Evolutionary conservation across 2,797 vertebrate genomes (phyloP).

Genomic region (Myotis planiceps): DNA sequence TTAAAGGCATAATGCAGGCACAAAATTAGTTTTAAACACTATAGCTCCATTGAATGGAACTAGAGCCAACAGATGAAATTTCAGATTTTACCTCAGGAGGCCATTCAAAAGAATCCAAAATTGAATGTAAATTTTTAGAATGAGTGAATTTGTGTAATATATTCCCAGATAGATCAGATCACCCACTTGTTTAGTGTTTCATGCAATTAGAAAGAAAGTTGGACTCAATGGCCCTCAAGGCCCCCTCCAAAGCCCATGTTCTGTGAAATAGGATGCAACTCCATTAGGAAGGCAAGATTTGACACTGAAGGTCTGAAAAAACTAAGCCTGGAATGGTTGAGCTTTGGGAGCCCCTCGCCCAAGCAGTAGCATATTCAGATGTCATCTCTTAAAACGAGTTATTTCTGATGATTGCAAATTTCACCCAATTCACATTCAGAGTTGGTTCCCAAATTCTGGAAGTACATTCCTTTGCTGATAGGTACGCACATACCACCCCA

Average conservation of each 20-base stretch:
- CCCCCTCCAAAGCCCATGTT: background rate
- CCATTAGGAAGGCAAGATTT: background rate
- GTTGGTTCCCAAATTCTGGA: background rate
- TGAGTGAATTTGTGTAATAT: background rate
- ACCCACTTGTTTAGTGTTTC: background rate
- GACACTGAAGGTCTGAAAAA: background rate
- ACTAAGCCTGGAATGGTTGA: background rate
- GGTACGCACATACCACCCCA: background rate
- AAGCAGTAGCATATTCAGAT: background rate
- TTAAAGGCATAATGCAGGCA: background rate
- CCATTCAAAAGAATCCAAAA: background rate
- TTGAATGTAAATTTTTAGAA: background rate
- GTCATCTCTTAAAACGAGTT: background rate
- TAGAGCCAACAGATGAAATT: background rate
- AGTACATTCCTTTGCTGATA: background rate
- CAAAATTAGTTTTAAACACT: background rate
- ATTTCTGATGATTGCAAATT: background rate
- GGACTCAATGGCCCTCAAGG: background rate
- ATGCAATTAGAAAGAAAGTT: background rate
- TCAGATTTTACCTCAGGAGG: background rate
- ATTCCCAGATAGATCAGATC: background rate
- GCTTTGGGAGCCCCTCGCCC: background rate
- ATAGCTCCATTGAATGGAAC: background rate
- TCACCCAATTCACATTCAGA: background rate
- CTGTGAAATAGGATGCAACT: background rate